phyloP scores from a whole-genome alignment of 2,888 invertebrate genomes.

The Drosophila diplacantha region DNA sequence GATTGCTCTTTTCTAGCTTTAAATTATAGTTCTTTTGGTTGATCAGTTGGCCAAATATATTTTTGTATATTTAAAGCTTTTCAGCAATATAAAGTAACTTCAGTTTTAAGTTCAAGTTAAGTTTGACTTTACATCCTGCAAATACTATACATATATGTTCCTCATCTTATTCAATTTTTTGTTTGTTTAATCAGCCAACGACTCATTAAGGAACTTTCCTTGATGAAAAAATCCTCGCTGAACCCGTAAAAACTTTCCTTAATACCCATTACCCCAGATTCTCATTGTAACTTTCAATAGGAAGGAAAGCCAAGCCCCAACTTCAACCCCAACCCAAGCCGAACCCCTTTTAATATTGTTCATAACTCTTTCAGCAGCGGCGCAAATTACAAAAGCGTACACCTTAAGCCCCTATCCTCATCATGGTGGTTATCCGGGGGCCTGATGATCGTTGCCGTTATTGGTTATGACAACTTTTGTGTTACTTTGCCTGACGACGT shows the following conservation, averaged over 20 bases:
- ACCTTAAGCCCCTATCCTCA: constrained; percentile 49
- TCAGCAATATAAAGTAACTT: neutral
- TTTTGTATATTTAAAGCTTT: neutral
- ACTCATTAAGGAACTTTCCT: constrained; percentile 25
- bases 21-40: neutral
- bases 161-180: no score
- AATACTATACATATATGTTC: neutral
- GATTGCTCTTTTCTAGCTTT: neutral
- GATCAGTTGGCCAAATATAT: no score
- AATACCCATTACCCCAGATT: constrained; percentile 34
- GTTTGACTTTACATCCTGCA: neutral
- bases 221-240: constrained; percentile 12
- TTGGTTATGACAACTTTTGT: constrained; percentile 68
- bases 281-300: constrained; percentile 18
- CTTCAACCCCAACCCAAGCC: neutral
- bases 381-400: constrained; percentile 54
- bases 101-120: neutral
- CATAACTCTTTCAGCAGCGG: constrained; percentile 31
- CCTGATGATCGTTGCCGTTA: constrained; percentile 48
- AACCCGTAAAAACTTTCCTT: constrained; percentile 29
- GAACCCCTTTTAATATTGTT: constrained; percentile 21
- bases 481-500: constrained; percentile 57
- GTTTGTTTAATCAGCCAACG: constrained; percentile 11
- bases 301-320: neutral
- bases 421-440: constrained; percentile 30